These are phyloP conservation scores for Eupsilia transversa DNA, from an alignment of 2,888 invertebrate genomes.

Conservation along the genomic window DNA sequence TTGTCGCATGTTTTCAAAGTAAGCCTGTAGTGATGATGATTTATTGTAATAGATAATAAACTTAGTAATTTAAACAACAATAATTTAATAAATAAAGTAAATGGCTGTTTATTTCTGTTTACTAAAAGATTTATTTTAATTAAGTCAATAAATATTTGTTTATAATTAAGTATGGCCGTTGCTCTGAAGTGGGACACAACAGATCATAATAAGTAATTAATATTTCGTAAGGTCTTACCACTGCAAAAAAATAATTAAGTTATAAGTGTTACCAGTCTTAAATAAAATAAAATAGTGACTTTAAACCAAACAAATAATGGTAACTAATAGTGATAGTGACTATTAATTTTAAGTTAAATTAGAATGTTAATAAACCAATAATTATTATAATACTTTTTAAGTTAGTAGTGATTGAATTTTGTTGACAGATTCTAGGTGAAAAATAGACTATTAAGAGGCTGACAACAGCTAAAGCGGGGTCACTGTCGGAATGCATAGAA, in stretches of 20 bases:
- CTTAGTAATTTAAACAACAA: no score
- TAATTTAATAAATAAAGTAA: not conserved
- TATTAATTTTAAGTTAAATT: conserved; percentile 40
- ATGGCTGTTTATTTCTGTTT: not conserved
- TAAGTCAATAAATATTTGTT: not conserved
- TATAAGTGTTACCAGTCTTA: conserved; percentile 72
- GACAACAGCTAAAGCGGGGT: no score
- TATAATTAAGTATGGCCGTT: not conserved
- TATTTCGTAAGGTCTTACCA: conserved; percentile 39
- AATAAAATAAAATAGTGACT: conserved; percentile 65
- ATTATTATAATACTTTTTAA: conserved; percentile 63
- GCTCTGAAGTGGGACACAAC: not conserved
- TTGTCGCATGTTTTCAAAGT: no score
- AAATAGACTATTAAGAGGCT: no score
- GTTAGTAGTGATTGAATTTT: conserved; percentile 36
- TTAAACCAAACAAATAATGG: conserved; percentile 58
- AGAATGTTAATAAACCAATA: conserved; percentile 44
- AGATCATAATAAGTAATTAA: not conserved
- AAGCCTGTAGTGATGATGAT: no score
- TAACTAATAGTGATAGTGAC: conserved; percentile 56
- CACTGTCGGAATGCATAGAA: no score
- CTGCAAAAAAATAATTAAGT: conserved; percentile 53
- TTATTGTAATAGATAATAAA: no score
- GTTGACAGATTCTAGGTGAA: conserved; percentile 48
- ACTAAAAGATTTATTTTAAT: not conserved